phyloP scores from a whole-genome alignment of 2,888 invertebrate genomes.

The Eupeodes latifasciatus region DNA sequence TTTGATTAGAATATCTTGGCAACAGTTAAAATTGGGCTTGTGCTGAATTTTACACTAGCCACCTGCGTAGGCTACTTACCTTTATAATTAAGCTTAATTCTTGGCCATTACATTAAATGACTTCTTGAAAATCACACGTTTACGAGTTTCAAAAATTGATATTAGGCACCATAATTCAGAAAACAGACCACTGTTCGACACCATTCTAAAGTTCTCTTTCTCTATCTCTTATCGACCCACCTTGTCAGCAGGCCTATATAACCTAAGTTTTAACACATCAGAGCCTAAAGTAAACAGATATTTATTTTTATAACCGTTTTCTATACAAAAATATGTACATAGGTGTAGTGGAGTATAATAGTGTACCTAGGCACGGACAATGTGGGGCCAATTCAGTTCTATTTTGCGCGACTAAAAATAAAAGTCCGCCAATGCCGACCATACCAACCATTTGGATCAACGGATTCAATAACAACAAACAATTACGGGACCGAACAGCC shows the following conservation, averaged over 20 bases:
- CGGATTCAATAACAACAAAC: constrained; percentile 74
- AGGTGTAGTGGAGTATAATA: not conserved
- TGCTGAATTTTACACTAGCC: no score
- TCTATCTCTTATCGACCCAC: not conserved
- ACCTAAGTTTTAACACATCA: not conserved
- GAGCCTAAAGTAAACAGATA: constrained; percentile 16
- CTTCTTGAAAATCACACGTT: no score
- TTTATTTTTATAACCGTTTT: constrained; percentile 37
- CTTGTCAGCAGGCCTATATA: not conserved
- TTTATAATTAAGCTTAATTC: no score
- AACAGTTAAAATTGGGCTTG: no score
- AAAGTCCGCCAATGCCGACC: not conserved
- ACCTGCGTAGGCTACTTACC: no score
- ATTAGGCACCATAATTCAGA: no score
- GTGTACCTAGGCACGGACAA: not conserved
- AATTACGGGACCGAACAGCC: constrained; percentile 54
- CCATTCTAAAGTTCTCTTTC: no score
- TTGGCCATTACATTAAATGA: no score
- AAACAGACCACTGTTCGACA: no score
- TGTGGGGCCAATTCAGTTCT: not conserved
- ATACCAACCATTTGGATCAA: constrained; percentile 57
- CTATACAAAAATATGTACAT: not conserved
- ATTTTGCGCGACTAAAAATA: constrained; percentile 19
- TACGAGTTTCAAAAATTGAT: no score
- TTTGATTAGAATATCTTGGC: no score